A percentile compares a stretch with the other conserved stretches of the same genome.
phyloP scores from a whole-genome alignment of 2,113 vertebrate genomes.

The Thunnus thynnus region DNA sequence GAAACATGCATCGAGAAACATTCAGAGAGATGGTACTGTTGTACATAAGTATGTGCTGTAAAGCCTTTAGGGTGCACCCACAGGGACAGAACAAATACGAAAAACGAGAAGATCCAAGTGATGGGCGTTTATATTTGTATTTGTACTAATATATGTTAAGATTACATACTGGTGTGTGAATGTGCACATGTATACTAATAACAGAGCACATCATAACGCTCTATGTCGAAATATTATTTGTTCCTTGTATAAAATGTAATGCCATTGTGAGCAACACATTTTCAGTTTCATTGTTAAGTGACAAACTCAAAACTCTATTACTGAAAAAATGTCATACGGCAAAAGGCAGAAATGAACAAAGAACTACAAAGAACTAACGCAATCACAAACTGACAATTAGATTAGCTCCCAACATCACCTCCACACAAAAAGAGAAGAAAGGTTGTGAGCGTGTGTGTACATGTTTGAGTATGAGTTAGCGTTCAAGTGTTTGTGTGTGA shows the following conservation, averaged over 20 bases:
- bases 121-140: background rate
- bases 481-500: conserved; percentile 47
- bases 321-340: conserved; percentile 30
- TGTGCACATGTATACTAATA: background rate
- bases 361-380: conserved; percentile 31
- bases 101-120: background rate
- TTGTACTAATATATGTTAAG: background rate
- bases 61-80: background rate
- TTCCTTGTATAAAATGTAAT: background rate
- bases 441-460: background rate
- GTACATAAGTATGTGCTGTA: background rate
- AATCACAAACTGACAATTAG: conserved; percentile 65
- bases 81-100: background rate
- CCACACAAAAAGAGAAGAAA: conserved; percentile 17
- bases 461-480: conserved; percentile 28
- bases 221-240: background rate
- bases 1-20: background rate
- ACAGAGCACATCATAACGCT: background rate
- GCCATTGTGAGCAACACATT: conserved; percentile 4
- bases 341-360: conserved; percentile 45
- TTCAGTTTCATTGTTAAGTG: conserved; percentile 38
- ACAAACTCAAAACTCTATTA: conserved; percentile 42
- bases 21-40: background rate
- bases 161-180: background rate
- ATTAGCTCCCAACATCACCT: conserved; percentile 48